Evolutionary conservation across 2,888 invertebrate species (phyloP), one percentile per base, ranked within the genome.

Genomic region (Helicoverpa assulta): DNA sequence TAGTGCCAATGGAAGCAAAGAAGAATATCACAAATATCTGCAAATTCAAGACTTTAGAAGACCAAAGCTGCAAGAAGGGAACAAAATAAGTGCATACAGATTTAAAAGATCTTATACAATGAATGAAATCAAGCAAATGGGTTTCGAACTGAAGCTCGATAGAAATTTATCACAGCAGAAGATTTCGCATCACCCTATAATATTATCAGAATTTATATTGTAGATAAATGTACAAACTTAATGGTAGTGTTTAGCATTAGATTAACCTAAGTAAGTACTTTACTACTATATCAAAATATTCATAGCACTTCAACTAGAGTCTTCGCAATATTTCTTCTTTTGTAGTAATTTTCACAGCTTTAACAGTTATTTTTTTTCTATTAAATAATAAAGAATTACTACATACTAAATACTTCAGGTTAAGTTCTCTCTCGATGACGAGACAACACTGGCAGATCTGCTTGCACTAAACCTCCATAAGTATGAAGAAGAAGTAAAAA

Each of bases 401-500:
- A 7, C 8, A 6, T 12, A 37, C 37, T 12, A 37, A 7, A 0
- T 16, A 43, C 16, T 74, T 67, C 70, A 98, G 97, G 97, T 98
- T 4, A 97, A 96, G 85, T 98, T 99, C 90, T 96, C 97, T 54
- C 98, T 98, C 96, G 97, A 97, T 84, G 98, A 98, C 67, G 97
- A 97, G 70, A 99, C 99, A 0, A 99, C 99, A 0, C 93, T 99
- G 62, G 97, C 98, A 21, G 99, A 99, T 90, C 96, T 99, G 60
- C 94, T 99, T 67, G 98, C 97, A 8, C 95, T 99, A 26, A 98
- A 99, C 87, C 96, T 99, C 1, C 99, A 99, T 91, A 97, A 99
- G 85, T 99, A 96, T 89, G 99, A 99, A 93, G 99, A 99, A 79
- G 99, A 99, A 89, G 99, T 99, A 0, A 98, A 99, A 88, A 98